phyloP scores from a whole-genome alignment of 2,113 vertebrate genomes.

The Dolichallabes microphthalmus region DNA sequence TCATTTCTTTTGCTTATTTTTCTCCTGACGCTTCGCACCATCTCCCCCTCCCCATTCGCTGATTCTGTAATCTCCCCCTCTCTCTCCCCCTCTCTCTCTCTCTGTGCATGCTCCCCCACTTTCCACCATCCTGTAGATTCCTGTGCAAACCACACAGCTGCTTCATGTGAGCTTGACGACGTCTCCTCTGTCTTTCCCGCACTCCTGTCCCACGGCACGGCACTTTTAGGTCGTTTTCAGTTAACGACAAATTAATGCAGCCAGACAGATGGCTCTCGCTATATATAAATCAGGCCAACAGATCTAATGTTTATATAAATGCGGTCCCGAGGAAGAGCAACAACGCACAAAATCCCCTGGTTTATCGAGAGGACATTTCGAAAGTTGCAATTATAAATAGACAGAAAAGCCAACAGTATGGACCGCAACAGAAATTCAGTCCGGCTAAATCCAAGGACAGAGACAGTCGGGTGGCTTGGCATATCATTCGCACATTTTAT shows the following conservation, averaged over 20 bases:
- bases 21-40: background rate
- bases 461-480: background rate
- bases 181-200: slow-evolving; percentile 23
- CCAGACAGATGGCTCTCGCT: slow-evolving; percentile 43
- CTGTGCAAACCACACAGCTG: slow-evolving; percentile 55
- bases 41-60: background rate
- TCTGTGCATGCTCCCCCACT: slow-evolving; percentile 37
- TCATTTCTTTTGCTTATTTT: background rate
- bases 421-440: slow-evolving; percentile 16
- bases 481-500: background rate
- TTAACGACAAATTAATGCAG: slow-evolving; percentile 47
- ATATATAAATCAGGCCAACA: slow-evolving; percentile 36
- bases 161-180: slow-evolving; percentile 29
- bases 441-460: background rate
- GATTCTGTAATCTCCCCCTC: background rate
- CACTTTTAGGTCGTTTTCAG: slow-evolving; percentile 31
- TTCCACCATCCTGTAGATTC: slow-evolving; percentile 53
- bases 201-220: slow-evolving; percentile 4
- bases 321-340: slow-evolving; percentile 12
- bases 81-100: background rate
- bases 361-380: slow-evolving; percentile 21
- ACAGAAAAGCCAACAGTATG: slow-evolving; percentile 6
- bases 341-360: background rate
- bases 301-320: slow-evolving; percentile 33
- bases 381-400: slow-evolving; percentile 18